Conservation (phyloP, 2,888 invertebrate species). For the Mythimna pallens region DNA sequence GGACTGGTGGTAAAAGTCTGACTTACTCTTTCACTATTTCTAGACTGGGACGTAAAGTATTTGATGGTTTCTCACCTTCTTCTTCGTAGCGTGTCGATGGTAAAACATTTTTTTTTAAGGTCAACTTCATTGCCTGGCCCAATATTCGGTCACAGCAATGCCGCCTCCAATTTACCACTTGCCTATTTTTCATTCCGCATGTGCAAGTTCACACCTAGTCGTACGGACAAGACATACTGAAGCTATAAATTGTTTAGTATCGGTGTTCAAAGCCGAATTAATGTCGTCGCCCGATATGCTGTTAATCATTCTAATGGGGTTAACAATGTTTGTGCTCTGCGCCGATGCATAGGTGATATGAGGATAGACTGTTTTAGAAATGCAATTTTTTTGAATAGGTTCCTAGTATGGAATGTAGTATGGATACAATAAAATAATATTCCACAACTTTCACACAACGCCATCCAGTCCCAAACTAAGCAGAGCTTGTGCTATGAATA, state of each 20-base stretch:
- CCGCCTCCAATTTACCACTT: too few relatives aligned
- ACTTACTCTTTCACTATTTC: too few relatives aligned
- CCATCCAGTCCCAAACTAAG: too few relatives aligned
- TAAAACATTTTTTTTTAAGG: too few relatives aligned
- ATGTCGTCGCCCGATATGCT: conserved; percentile 51
- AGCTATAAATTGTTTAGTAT: conserved; percentile 11
- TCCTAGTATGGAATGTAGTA: neutral
- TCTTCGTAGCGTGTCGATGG: too few relatives aligned
- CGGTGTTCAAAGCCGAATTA: conserved; percentile 56
- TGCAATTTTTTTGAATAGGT: neutral
- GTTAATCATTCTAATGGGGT: conserved; percentile 67
- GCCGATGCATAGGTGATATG: conserved; percentile 20
- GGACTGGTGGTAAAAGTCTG: too few relatives aligned
- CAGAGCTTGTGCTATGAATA: too few relatives aligned
- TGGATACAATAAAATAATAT: too few relatives aligned
- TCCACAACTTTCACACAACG: too few relatives aligned
- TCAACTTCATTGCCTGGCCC: too few relatives aligned
- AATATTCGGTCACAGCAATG: too few relatives aligned
- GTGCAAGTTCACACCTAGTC: neutral
- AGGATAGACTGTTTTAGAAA: neutral
- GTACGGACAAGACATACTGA: conserved; percentile 37
- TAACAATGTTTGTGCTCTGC: conserved; percentile 61
- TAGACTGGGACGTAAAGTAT: neutral
- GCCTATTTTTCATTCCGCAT: neutral
- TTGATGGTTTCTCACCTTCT: too few relatives aligned